Base-by-base conservation (phyloP, 2,113 vertebrate genomes). In the Pollimyrus isidori region DNA sequence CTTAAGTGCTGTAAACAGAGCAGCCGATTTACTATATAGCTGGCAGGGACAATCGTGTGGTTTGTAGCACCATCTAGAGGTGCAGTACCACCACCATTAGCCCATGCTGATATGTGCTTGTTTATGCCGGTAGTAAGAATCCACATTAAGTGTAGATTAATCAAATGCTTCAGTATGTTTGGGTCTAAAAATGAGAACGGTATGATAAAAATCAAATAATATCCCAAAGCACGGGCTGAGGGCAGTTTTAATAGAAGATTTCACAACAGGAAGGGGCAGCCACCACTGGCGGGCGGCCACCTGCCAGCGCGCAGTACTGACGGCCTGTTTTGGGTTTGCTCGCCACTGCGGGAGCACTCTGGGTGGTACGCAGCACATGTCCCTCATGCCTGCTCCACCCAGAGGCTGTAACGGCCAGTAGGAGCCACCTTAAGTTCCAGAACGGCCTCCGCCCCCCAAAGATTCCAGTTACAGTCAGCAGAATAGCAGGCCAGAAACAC, bases 41-140 rank as follows among this genome's bases (percentile, higher is more conserved):
- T 42, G 50, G 15, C 48, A 58, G 73, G 26, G n/a, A 80, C 19
- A 17, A 89, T 85, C 45, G 83, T 11, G 30, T 84, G 88, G 52
- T 30, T 89, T 89, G 42, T 15, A 58, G 80, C 19, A 39, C 88
- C 76, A 46, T 30, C 88, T 85, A 48, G 49, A 62, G 88, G 52
- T 62, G 80, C 50, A 62, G 39, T 89, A 46, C 88, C 88, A 80
- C 85, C 50, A 15, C 4, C 11, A 49, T 30, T 0, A 10, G 73
- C 11, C 42, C 3, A 48, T 10, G 80, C 46, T 23, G 80, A 35
- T 21, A 0, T 4, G 13, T n/a, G 45, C 76, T 42, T 84, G 80
- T 42, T 48, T 76, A 76, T 3, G 2, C 21, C 9, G 46, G 82
- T 13, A 48, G 21, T 46, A 84, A 48, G 45, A 46, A 48, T n/a